Percentiles rank a stretch among this genome's conserved stretches.
Evolutionary conservation across 2,888 invertebrate species (phyloP).

Genomic region (Resseliella maxima): DNA sequence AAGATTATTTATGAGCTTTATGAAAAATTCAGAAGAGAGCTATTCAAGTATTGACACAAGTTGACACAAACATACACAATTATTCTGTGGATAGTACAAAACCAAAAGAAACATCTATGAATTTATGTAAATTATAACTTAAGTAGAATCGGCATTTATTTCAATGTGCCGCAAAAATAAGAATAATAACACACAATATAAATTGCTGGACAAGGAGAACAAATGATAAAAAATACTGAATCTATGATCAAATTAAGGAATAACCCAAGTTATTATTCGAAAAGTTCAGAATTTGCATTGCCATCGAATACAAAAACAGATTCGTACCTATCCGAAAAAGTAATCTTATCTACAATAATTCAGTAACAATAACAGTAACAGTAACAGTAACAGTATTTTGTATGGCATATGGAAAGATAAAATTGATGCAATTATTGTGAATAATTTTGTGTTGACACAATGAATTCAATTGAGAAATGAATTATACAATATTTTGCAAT

Average conservation of each 20-base stretch:
- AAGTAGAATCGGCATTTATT: not conserved
- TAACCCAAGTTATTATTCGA: not conserved
- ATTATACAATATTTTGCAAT: not conserved
- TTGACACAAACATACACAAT: constrained; percentile 3
- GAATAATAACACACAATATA: not conserved
- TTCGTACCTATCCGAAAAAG: not conserved
- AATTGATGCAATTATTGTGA: not conserved
- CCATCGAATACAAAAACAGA: constrained; percentile 6
- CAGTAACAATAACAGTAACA: not conserved
- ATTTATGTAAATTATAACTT: constrained; percentile 39
- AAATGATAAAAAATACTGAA: not conserved
- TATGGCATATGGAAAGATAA: not conserved
- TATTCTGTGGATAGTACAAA: constrained; percentile 45
- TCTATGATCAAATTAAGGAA: not conserved
- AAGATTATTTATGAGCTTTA: constrained; percentile 27
- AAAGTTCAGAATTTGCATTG: not conserved
- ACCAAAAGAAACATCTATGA: constrained; percentile 26
- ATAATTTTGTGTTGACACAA: not conserved
- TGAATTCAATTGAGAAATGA: not conserved
- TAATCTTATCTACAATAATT: constrained; percentile 25
- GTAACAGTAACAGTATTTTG: not conserved
- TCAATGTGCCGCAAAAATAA: not conserved
- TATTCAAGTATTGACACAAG: not conserved
- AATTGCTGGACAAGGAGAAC: not conserved
- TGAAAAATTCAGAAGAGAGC: not conserved